Base-by-base conservation (phyloP, 2,888 invertebrate genomes). In the Drosophila meridiana region DNA sequence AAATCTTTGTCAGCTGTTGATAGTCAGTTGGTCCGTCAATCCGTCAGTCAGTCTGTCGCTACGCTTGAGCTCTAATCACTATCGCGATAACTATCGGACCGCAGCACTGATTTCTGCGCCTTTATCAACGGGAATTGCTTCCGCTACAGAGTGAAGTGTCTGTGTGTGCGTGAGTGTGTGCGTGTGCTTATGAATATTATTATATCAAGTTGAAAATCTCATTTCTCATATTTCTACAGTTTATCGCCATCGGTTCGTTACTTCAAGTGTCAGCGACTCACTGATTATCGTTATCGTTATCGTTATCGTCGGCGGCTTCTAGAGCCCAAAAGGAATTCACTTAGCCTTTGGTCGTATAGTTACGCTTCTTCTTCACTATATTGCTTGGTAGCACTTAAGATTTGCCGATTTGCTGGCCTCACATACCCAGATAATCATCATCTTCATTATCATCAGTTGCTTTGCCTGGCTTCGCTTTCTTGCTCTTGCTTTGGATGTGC, bases 21-120 rank as follows among this genome's bases (percentile, higher is more conserved):
- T 40, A 38, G 69, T 73, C 76, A 83, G 40, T 89, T 85, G 80
- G 89, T 89, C 89, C 87, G 71, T 89, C 43, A 32, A 83, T 90
- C 89, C 80, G 68, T 59, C 56, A 42, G 42, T 34, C 47, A 9
- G 55, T 53, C 60, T 30, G 26, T 40, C 48, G 52, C 55, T 11
- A n/a, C 34, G 53, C 47, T 71, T 50, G 50, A 52, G 20, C 48
- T 69, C 60, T 71, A 67, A 80, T 76, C 77, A 57, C 38, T 79
- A 64, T 67, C 63, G 62, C 72, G 68, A 78, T 73, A 75, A 82
- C 74, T 85, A 79, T 78, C 79, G 81, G 62, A 52, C 50, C 20
- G 68, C 59, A 13, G 43, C 77, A 66, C 69, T 78, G 81, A 78
- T 78, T 78, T 80, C 34, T 28, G 42, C 7, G 57, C 52, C 68